Evolutionary conservation across 1,140 invertebrate genomes (phyloP).

Genomic region (Cyrtorhinus lividipennis): DNA sequence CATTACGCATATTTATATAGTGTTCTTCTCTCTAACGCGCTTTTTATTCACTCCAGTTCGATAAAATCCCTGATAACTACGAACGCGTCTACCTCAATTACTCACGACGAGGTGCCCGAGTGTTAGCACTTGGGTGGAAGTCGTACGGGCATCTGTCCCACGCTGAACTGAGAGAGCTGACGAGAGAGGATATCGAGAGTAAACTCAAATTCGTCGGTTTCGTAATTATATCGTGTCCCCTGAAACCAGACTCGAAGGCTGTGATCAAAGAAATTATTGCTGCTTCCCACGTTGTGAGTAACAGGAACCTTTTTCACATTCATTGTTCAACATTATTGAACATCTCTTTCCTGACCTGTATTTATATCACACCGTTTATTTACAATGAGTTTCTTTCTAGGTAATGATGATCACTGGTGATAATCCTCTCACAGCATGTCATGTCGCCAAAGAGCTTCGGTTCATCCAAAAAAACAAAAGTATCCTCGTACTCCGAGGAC

Average conservation of each 20-base stretch:
- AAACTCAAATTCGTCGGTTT: slow-evolving; percentile 90
- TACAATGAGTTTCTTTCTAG: too few species aligned
- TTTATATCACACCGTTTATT: too few species aligned
- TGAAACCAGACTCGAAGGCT: slow-evolving; percentile 86
- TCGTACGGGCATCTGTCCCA: slow-evolving; percentile 53
- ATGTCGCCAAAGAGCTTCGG: slow-evolving; percentile 87
- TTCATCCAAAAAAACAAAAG: slow-evolving; percentile 59
- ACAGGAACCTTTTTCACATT: too few species aligned
- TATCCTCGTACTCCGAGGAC: slow-evolving; percentile 54
- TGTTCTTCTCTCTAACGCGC: too few species aligned
- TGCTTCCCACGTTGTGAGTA: slow-evolving; percentile 67
- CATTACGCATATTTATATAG: too few species aligned
- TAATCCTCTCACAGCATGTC: slow-evolving; percentile 96
- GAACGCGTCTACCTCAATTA: slow-evolving; percentile 74
- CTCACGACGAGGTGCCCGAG: slow-evolving; percentile 82
- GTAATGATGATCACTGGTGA: slow-evolving; percentile 99
- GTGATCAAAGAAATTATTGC: slow-evolving; percentile 86
- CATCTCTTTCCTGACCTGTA: too few species aligned
- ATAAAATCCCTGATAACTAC: slow-evolving; percentile 49
- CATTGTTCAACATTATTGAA: too few species aligned
- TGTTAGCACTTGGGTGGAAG: slow-evolving; percentile 80
- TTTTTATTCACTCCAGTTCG: slow-evolving; percentile 46
- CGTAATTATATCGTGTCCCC: slow-evolving; percentile 94
- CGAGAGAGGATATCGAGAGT: slow-evolving; percentile 73
- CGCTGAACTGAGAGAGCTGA: slow-evolving; percentile 63